Percentiles rank a stretch among this genome's conserved stretches.
phyloP scores from a whole-genome alignment of 1,140 invertebrate genomes.

The Platyscapa corneri region DNA sequence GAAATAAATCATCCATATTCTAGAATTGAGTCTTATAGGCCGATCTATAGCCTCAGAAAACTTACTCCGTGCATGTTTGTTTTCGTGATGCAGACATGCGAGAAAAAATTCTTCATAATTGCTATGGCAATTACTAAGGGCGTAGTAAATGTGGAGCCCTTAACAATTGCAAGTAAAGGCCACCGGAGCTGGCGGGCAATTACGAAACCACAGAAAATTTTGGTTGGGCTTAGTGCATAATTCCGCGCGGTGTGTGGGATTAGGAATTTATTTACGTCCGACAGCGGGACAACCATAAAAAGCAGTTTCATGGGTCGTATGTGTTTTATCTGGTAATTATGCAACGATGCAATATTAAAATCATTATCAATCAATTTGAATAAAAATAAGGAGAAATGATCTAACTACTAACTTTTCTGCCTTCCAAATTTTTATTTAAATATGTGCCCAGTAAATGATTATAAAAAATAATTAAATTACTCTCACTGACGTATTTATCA shows the following conservation, averaged over 20 bases:
- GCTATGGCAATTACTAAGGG: conserved; percentile 35
- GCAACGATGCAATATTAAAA: not conserved
- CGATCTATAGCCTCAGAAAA: not conserved
- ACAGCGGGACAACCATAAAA: not conserved
- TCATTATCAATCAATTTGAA: not conserved
- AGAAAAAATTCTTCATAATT: not conserved
- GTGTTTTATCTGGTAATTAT: not conserved
- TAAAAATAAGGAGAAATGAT: too few species aligned
- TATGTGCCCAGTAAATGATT: too few species aligned
- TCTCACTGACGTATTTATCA: not conserved
- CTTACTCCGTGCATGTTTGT: not conserved
- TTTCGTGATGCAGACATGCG: not conserved
- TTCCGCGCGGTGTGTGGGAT: conserved; percentile 31
- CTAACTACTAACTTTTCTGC: too few species aligned
- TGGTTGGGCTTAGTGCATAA: not conserved
- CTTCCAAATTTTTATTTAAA: too few species aligned
- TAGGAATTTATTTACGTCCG: not conserved
- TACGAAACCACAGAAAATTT: conserved; percentile 54
- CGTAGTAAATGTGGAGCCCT: conserved; percentile 22
- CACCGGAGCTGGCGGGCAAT: conserved; percentile 51
- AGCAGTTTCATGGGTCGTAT: not conserved
- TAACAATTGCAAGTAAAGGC: conserved; percentile 22
- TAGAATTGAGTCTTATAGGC: not conserved
- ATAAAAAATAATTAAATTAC: not conserved
- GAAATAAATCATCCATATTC: conserved; percentile 10